Percentiles rank a stretch among this genome's conserved stretches.
These are phyloP conservation scores for Phyllotreta cruciferae DNA, from an alignment of 2,888 invertebrate genomes.

Conservation along the genomic window DNA sequence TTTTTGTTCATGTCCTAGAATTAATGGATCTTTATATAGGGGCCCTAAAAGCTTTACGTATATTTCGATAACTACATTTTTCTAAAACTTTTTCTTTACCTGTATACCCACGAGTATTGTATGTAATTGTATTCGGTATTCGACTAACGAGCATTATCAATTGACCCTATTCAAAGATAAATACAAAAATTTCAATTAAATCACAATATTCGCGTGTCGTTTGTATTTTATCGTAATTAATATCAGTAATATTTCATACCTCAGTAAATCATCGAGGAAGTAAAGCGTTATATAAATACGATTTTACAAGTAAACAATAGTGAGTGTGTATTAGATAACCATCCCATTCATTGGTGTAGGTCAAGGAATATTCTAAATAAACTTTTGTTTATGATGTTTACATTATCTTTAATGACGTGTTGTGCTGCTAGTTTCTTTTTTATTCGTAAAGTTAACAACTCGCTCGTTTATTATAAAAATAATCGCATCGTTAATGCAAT, in stretches of 20 bases:
- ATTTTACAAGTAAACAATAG: conserved; percentile 30
- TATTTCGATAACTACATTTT: conserved; percentile 9
- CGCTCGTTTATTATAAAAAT: no score
- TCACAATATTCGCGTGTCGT: no score
- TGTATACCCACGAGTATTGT: neutral
- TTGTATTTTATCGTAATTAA: conserved; percentile 16
- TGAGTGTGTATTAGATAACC: conserved; percentile 29
- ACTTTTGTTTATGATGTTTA: conserved; percentile 26
- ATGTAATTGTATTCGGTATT: no score
- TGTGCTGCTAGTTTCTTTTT: conserved; percentile 6
- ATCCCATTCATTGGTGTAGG: conserved; percentile 28
- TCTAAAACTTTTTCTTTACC: neutral
- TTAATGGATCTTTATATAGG: conserved; percentile 28
- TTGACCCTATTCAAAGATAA: no score
- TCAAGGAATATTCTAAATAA: conserved; percentile 29
- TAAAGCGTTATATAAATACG: conserved; percentile 27
- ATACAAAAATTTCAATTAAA: no score
- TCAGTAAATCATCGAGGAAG: conserved; percentile 21
- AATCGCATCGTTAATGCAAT: no score
- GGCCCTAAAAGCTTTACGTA: conserved; percentile 20
- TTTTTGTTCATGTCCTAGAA: conserved; percentile 34
- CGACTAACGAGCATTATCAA: no score
- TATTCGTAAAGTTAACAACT: conserved; percentile 9
- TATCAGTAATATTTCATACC: conserved; percentile 22
- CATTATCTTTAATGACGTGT: conserved; percentile 21